These are phyloP conservation scores for Rutilus rutilus DNA, from an alignment of 2,113 vertebrate species.

Conservation along the genomic window DNA sequence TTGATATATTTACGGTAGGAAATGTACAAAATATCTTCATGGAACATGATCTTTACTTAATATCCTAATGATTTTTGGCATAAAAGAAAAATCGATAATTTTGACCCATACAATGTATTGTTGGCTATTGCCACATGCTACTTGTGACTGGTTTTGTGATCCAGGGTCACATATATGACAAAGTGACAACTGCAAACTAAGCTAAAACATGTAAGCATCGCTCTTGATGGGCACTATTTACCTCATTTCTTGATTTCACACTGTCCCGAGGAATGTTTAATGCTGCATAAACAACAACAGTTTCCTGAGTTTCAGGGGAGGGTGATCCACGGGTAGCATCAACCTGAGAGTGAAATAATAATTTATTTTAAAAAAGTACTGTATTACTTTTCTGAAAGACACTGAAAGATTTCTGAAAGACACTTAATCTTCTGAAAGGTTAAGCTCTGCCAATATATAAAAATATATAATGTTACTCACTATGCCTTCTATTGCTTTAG, in stretches of 20 bases:
- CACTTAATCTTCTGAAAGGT: background rate
- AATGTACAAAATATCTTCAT: too few species aligned
- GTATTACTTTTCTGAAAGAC: background rate
- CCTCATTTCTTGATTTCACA: constrained; percentile 1
- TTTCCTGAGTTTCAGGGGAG: background rate
- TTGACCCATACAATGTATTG: too few species aligned
- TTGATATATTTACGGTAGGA: too few species aligned
- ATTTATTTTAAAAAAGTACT: background rate
- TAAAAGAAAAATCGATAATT: too few species aligned
- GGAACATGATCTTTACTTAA: too few species aligned
- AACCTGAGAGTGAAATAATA: background rate
- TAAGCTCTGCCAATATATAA: background rate
- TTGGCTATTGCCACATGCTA: too few species aligned
- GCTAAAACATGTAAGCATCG: too few species aligned
- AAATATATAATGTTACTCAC: background rate
- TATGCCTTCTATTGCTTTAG: too few species aligned
- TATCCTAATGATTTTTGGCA: too few species aligned
- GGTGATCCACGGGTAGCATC: background rate
- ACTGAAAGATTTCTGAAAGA: background rate
- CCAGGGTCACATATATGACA: too few species aligned
- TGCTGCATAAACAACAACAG: constrained; percentile 31
- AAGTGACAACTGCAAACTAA: background rate
- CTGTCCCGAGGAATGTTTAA: constrained; percentile 12
- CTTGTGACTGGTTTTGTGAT: too few species aligned
- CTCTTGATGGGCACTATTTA: background rate